phyloP scores from a whole-genome alignment of 2,797 vertebrate genomes.

The Poeciliopsis gracilis region DNA sequence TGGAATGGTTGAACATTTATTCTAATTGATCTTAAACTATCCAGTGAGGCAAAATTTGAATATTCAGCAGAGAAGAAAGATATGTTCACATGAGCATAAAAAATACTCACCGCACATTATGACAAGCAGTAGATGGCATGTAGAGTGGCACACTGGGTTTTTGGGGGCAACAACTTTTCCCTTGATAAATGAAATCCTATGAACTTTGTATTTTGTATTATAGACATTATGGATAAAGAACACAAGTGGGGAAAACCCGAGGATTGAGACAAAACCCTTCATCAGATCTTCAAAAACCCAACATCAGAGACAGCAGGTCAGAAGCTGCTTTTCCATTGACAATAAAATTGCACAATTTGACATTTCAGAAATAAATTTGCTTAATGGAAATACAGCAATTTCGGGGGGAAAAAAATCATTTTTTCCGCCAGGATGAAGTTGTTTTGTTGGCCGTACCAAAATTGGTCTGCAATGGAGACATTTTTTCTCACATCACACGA shows the following conservation, averaged over 20 bases:
- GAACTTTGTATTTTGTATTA: not conserved
- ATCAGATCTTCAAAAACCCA: conserved; percentile 42
- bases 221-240: not conserved
- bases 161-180: not conserved
- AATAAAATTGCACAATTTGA: no score
- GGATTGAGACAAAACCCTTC: conserved; percentile 63
- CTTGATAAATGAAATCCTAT: not conserved
- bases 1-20: no score
- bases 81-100: not conserved
- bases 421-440: no score
- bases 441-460: no score
- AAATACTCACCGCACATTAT: not conserved
- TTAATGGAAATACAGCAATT: no score
- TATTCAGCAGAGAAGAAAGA: not conserved
- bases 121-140: not conserved
- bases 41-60: not conserved
- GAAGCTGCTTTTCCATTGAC: no score
- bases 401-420: fast-evolving
- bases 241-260: conserved; percentile 61
- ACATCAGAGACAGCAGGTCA: conserved; percentile 44
- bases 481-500: no score
- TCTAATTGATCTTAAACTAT: not conserved
- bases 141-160: not conserved
- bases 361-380: no score
- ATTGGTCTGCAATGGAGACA: no score